Evolutionary conservation across 23 tunicate genomes (phyloP).

Genomic region (Ciona savignyi): DNA sequence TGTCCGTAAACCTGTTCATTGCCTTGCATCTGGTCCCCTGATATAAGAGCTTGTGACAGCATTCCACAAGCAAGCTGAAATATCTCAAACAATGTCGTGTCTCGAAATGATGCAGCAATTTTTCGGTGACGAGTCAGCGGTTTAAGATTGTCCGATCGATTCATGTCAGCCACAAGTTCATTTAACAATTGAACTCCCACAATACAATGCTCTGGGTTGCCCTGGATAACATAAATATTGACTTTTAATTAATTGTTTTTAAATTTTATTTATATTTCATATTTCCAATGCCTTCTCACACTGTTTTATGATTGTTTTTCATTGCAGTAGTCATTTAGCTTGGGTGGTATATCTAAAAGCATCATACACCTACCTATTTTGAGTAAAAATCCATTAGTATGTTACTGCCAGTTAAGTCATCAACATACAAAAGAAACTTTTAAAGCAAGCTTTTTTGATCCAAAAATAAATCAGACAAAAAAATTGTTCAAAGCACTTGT

Average conservation of each 20-base stretch:
- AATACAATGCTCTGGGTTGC: slow-evolving; percentile 50
- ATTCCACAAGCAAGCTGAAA: slow-evolving; percentile 64
- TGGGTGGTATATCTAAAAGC: too few species aligned
- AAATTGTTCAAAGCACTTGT: too few species aligned
- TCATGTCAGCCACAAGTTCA: slow-evolving; percentile 68
- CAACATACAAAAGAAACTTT: not conserved
- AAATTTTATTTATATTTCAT: too few species aligned
- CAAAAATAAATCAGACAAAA: not conserved
- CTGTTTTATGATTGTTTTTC: too few species aligned
- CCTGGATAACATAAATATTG: slow-evolving; percentile 23
- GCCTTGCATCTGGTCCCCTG: slow-evolving; percentile 49
- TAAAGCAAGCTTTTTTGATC: not conserved
- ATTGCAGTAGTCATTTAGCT: too few species aligned
- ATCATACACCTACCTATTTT: too few species aligned
- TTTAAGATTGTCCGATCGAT: slow-evolving; percentile 52
- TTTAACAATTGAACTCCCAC: slow-evolving; percentile 65
- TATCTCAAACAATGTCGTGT: slow-evolving; percentile 64
- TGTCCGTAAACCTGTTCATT: slow-evolving; percentile 47
- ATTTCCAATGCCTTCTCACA: too few species aligned
- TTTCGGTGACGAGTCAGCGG: slow-evolving; percentile 89
- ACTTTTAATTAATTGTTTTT: not conserved
- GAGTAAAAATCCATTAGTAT: too few species aligned
- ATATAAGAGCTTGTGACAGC: slow-evolving; percentile 45
- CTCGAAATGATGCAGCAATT: slow-evolving; percentile 86
- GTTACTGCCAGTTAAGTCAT: too few species aligned